A percentile compares a stretch with the other conserved stretches of the same genome.
phyloP scores from a whole-genome alignment of 1,140 invertebrate genomes.

The Habropoda laboriosa region DNA sequence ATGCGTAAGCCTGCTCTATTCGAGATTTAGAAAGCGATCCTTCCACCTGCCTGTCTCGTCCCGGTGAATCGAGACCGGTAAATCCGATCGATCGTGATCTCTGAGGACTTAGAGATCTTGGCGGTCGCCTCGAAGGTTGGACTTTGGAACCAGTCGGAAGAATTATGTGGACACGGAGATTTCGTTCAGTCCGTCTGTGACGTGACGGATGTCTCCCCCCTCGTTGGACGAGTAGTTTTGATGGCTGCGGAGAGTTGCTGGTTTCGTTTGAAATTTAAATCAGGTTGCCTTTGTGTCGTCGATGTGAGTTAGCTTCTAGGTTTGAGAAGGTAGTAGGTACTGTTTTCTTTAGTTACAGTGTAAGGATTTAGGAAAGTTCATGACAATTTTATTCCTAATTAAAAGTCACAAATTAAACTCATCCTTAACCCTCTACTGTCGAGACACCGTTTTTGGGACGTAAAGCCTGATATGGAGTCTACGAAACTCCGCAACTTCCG shows the following conservation, averaged over 20 bases:
- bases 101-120: constrained; percentile 17
- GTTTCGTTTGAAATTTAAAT: neutral
- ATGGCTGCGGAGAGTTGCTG: too few species aligned
- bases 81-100: constrained; percentile 44
- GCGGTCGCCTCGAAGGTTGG: too few species aligned
- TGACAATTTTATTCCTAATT: too few species aligned
- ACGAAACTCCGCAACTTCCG: too few species aligned
- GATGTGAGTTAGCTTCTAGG: neutral
- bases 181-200: neutral
- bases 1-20: constrained; percentile 7
- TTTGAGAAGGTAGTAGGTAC: too few species aligned
- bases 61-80: constrained; percentile 8
- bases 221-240: neutral
- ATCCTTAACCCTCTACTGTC: too few species aligned
- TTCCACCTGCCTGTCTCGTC: neutral
- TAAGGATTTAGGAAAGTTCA: too few species aligned
- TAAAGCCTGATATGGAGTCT: too few species aligned
- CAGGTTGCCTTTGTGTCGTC: neutral
- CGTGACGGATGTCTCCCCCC: neutral
- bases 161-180: neutral
- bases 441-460: too few species aligned
- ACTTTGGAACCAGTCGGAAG: neutral
- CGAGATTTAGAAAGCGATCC: constrained; percentile 45
- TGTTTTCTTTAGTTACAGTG: neutral
- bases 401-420: too few species aligned